Evolutionary conservation across 2,888 invertebrate genomes (phyloP), one percentile per base, ranked within the genome.

Genomic region (Acronicta leporina): DNA sequence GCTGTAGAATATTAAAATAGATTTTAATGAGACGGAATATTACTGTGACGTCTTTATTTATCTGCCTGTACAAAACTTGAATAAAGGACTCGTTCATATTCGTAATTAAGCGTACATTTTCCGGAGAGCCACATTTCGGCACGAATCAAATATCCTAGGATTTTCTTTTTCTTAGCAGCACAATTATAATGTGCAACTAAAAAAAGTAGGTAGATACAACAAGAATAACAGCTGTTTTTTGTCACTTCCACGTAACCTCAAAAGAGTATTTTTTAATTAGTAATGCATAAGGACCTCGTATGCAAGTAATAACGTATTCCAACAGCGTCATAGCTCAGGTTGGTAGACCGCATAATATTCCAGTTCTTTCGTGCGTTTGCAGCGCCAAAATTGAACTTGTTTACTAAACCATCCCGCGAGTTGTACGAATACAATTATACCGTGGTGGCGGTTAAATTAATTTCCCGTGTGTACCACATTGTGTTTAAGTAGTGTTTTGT

Each of bases 371-470:
- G 41, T 64, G 42, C 43, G 54, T 70, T 64, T 65, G 65, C 64
- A 58, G 56, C 67, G 43, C 77, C 53, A 43, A 77, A 76, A 77
- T 75, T 77, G 73, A 66, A 77, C 77, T 70, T 77, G 77, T 77
- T 77, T 77, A 68, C 69, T 33, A 43, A 76, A 76, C 76, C 75
- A 76, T 70, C 67, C 51, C 53, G 27, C 63, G 59, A 69, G 64
- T 57, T 65, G 49, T 64, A 73, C 65, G 54, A 57, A 62, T 69
- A 67, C 76, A 69, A 63, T 70, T n/a, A 57, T 65, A 56, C 55
- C n/a, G 40, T 45, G 49, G 69, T 53, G 65, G 60, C 46, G 53
- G 63, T 69, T 56, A 62, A 72, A 70, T 77, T 75, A 76, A 77
- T 77, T 76, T 67, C 50, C 46, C 33, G 61, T 54, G 35, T 44